These are phyloP conservation scores for Tenthredo notha DNA, from an alignment of 2,888 invertebrate genomes.

Conservation along the genomic window DNA sequence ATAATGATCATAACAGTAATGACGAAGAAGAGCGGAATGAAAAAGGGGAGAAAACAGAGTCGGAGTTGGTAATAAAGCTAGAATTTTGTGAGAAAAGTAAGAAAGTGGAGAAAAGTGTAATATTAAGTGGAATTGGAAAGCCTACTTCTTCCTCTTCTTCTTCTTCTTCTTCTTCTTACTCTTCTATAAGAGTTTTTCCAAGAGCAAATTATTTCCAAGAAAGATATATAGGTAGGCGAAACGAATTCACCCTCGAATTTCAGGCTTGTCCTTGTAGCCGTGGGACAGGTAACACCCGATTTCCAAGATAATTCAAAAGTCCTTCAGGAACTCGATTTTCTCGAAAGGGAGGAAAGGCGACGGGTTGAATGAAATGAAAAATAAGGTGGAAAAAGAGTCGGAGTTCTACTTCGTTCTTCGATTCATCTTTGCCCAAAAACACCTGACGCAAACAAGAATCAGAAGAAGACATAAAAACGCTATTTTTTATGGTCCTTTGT, in stretches of 20 bases:
- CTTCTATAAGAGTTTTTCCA: neutral
- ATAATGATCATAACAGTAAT: neutral
- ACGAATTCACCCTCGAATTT: neutral
- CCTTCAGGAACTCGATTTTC: slow-evolving; percentile 33
- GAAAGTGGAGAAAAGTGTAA: neutral
- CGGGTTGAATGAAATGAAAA: slow-evolving; percentile 5
- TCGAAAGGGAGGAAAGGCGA: neutral
- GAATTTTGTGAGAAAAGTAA: neutral
- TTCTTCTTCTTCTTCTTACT: neutral
- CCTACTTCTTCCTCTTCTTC: neutral
- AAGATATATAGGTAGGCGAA: neutral
- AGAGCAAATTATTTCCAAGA: slow-evolving; percentile 2
- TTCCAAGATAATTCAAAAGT: slow-evolving; percentile 35
- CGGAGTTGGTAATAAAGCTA: neutral
- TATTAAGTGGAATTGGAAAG: neutral
- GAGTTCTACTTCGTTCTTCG: neutral
- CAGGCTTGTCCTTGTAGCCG: neutral
- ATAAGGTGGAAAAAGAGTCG: neutral
- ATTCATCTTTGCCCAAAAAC: neutral
- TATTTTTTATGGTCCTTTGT: neutral
- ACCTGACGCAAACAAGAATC: neutral
- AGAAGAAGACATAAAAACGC: neutral
- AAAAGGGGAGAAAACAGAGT: neutral
- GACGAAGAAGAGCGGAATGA: neutral
- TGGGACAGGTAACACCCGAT: slow-evolving; percentile 25